Percentiles rank a stretch among this genome's conserved stretches.
Conservation (phyloP, 2,113 vertebrate species). For the Macroglossus sobrinus region DNA sequence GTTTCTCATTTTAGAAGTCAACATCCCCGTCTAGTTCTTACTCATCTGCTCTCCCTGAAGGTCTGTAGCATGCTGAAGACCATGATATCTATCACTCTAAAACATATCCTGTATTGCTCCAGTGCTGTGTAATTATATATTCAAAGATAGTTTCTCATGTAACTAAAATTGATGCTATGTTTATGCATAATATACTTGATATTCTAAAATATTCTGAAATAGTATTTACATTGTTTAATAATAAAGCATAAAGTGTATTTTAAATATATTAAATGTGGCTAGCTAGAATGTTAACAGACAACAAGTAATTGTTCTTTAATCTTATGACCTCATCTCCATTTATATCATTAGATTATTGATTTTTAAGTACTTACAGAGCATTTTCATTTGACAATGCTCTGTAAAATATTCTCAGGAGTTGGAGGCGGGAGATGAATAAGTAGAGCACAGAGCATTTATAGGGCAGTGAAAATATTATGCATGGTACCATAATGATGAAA, state of each 20-base stretch:
- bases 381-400: background rate
- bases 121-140: background rate
- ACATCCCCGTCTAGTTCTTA: background rate
- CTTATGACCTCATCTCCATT: background rate
- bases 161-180: background rate
- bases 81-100: background rate
- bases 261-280: background rate
- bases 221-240: background rate
- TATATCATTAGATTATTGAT: background rate
- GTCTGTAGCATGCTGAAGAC: background rate
- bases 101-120: background rate
- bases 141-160: background rate
- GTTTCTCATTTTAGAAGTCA: background rate
- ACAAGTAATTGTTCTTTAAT: background rate
- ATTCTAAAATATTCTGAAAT: constrained; percentile 1
- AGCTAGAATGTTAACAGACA: background rate
- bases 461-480: background rate
- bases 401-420: background rate
- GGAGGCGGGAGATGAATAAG: background rate
- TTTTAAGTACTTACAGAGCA: background rate
- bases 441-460: background rate
- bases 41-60: background rate
- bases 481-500: background rate
- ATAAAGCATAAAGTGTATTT: background rate
- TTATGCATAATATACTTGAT: background rate